phyloP scores from a whole-genome alignment of 2,113 vertebrate species.

The Sciurus niger region DNA sequence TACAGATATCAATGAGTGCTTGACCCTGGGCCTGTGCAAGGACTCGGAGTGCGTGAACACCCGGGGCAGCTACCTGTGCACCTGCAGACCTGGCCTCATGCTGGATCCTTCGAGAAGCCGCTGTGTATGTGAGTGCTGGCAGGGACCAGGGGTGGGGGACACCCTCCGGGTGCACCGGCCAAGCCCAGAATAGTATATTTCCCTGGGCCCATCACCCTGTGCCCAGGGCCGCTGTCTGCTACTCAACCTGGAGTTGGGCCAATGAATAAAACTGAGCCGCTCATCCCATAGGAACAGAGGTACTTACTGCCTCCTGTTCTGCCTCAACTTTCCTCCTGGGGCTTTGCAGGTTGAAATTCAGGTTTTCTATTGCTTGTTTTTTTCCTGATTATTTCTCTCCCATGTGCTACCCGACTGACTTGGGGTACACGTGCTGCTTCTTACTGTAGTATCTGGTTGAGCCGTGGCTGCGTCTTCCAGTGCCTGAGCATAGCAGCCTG shows the following conservation, averaged over 20 bases:
- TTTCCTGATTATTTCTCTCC: neutral
- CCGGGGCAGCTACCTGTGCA: constrained; percentile 95
- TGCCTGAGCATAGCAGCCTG: neutral
- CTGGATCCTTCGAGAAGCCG: constrained; percentile 95
- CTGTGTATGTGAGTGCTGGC: constrained; percentile 95
- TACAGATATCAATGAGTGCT: constrained; percentile 97
- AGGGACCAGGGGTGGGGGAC: neutral
- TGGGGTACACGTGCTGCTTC: too few relatives aligned
- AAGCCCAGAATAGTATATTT: neutral
- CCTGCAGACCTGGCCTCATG: constrained; percentile 94
- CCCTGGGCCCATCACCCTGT: neutral
- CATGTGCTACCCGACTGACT: neutral
- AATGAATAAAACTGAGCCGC: neutral
- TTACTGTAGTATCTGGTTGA: neutral
- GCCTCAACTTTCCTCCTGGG: neutral
- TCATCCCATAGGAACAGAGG: neutral
- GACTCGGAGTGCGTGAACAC: constrained; percentile 96
- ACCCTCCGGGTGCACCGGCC: neutral
- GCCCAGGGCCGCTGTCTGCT: neutral
- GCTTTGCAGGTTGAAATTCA: neutral
- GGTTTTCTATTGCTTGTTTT: neutral
- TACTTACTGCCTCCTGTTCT: neutral
- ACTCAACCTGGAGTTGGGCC: neutral
- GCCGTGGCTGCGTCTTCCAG: neutral
- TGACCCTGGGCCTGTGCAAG: constrained; percentile 93